These are phyloP conservation scores for Colletes gigas DNA, from an alignment of 1,140 invertebrate species.

Conservation along the genomic window DNA sequence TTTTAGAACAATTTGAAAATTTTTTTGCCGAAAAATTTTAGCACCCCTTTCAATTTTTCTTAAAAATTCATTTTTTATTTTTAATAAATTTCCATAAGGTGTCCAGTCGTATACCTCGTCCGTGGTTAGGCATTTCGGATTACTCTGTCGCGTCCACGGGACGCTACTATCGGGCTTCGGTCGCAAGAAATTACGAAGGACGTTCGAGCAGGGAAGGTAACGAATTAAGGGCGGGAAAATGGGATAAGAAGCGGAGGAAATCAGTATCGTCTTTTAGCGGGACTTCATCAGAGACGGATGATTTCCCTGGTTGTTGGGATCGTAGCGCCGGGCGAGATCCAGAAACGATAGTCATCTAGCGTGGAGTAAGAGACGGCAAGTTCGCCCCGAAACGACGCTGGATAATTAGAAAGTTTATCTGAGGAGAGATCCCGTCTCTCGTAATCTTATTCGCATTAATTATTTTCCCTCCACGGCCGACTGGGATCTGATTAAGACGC, in stretches of 20 bases:
- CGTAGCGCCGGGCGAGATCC: conserved; percentile 9
- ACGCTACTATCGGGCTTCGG: neutral
- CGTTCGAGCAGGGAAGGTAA: neutral
- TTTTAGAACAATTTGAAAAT: too few relatives aligned
- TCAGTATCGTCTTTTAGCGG: neutral
- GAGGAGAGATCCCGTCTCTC: conserved; percentile 48
- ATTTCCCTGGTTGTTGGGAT: neutral
- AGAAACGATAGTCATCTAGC: conserved; percentile 41
- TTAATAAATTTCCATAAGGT: too few relatives aligned
- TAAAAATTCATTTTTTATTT: too few relatives aligned
- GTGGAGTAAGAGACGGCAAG: conserved; percentile 21
- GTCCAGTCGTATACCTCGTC: too few relatives aligned
- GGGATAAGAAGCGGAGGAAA: neutral
- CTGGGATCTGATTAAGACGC: conserved; percentile 56
- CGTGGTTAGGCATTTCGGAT: too few relatives aligned
- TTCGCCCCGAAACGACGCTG: conserved; percentile 37
- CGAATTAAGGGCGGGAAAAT: neutral
- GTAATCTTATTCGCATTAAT: conserved; percentile 67
- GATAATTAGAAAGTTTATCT: conserved; percentile 70
- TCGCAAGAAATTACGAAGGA: neutral
- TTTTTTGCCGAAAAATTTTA: too few relatives aligned
- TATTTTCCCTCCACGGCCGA: conserved; percentile 44
- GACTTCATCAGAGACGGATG: conserved; percentile 14
- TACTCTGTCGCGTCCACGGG: too few relatives aligned
- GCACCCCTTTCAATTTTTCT: too few relatives aligned